phyloP scores from a whole-genome alignment of 2,888 invertebrate species.

The Alviniconcha strummeri region DNA sequence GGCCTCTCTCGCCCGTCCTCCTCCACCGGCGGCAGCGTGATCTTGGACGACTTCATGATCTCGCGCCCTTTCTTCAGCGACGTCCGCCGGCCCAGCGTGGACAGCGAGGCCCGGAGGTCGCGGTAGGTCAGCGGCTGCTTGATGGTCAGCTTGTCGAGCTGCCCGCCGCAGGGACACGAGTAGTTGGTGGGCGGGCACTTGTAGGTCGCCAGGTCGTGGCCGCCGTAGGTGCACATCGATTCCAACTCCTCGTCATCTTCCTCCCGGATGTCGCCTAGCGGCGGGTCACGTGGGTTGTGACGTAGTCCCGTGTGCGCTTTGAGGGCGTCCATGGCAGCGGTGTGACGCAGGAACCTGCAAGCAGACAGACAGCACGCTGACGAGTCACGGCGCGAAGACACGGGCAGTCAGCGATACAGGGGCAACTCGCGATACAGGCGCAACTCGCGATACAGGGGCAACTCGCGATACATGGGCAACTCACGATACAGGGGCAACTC shows the following conservation, averaged over 20 bases:
- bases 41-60: slow-evolving; percentile 26
- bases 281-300: slow-evolving; percentile 32
- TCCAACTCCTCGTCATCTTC: slow-evolving; percentile 41
- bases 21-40: slow-evolving; percentile 21
- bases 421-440: too few relatives aligned
- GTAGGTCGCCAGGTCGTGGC: neutral
- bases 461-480: too few relatives aligned
- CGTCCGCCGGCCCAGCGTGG: slow-evolving; percentile 21
- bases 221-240: slow-evolving; percentile 3
- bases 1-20: slow-evolving; percentile 12
- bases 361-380: neutral
- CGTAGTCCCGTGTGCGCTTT: slow-evolving; percentile 30
- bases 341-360: slow-evolving; percentile 16
- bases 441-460: too few relatives aligned
- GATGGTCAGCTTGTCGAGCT: slow-evolving; percentile 11
- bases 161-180: slow-evolving; percentile 16
- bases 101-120: neutral
- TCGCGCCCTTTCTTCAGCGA: slow-evolving; percentile 16
- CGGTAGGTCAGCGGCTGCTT: neutral
- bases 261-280: slow-evolving; percentile 40
- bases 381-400: neutral
- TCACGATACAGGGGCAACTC: too few relatives aligned
- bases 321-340: slow-evolving; percentile 1
- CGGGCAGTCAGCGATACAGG: too few relatives aligned
- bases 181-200: slow-evolving; percentile 16